phyloP scores from a whole-genome alignment of 1,140 invertebrate species.

The Mesaphorura yosii region DNA sequence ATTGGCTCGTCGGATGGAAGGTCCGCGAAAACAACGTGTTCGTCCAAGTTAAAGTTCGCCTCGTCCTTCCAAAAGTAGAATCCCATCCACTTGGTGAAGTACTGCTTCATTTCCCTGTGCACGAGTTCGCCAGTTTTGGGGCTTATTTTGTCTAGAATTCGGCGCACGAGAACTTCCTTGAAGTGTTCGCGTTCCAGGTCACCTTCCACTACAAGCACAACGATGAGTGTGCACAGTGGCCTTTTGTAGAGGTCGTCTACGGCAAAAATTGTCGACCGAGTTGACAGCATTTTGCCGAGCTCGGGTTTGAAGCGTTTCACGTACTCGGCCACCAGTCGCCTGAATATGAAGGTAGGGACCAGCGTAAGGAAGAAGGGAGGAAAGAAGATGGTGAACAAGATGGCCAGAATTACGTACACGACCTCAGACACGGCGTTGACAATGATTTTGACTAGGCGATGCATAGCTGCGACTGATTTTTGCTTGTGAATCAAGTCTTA shows the following conservation, averaged over 20 bases:
- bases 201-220: conserved; percentile 24
- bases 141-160: background rate
- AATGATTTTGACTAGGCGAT: too few relatives aligned
- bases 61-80: conserved; percentile 22
- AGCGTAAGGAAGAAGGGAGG: conserved; percentile 1
- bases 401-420: too few relatives aligned
- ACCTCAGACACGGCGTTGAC: too few relatives aligned
- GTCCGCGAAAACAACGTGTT: conserved; percentile 12
- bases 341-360: conserved; percentile 13
- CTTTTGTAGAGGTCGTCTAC: conserved; percentile 9
- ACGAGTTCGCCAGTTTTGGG: background rate
- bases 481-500: too few relatives aligned
- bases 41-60: conserved; percentile 9
- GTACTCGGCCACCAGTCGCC: conserved; percentile 3
- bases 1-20: background rate
- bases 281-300: conserved; percentile 18
- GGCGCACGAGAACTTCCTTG: background rate
- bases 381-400: background rate
- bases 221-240: conserved; percentile 14
- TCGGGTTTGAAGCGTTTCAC: conserved; percentile 12
- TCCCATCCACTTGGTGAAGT: conserved; percentile 3
- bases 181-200: conserved; percentile 1
- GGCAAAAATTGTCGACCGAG: conserved; percentile 14
- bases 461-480: too few relatives aligned
- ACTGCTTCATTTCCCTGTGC: conserved; percentile 14